Conservation (phyloP, 2,797 vertebrate genomes). For the Sebastiscus albofasciatus region DNA sequence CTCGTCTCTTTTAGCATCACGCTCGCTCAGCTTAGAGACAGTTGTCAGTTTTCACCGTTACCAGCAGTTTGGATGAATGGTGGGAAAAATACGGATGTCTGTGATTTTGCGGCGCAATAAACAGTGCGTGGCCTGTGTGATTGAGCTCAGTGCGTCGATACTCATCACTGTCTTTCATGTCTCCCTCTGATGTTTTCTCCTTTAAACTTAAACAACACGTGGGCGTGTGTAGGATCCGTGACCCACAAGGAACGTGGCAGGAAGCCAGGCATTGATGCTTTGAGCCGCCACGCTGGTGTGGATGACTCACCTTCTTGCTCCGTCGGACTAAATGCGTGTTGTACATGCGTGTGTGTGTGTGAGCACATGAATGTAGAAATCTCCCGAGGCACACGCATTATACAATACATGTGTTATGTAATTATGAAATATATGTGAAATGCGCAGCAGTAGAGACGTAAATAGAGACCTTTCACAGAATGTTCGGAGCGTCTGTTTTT, state of each 20-base stretch:
- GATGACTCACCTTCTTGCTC: conserved; percentile 65
- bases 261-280: conserved; percentile 67
- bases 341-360: conserved; percentile 12
- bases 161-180: conserved; percentile 51
- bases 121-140: conserved; percentile 13
- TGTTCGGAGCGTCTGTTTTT: not conserved
- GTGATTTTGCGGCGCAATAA: not conserved
- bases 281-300: conserved; percentile 34
- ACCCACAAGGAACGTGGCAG: conserved; percentile 68
- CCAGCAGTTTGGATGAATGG: conserved; percentile 35
- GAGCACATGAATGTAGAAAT: conserved; percentile 40
- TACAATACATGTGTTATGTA: conserved; percentile 45
- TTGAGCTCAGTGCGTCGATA: conserved; percentile 15
- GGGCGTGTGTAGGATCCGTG: conserved; percentile 70
- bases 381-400: conserved; percentile 46
- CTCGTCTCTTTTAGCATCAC: not conserved
- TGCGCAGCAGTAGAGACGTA: not conserved
- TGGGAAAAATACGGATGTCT: conserved; percentile 7
- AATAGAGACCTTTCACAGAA: not conserved
- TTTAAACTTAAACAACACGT: conserved; percentile 68
- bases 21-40: not conserved
- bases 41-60: not conserved
- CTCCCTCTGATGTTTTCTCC: conserved; percentile 56
- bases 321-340: conserved; percentile 35
- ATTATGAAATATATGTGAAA: conserved; percentile 29